Evolutionary conservation across 1,140 invertebrate species (phyloP), one percentile per base, ranked within the genome.

Genomic region (Lethocerus indicus): DNA sequence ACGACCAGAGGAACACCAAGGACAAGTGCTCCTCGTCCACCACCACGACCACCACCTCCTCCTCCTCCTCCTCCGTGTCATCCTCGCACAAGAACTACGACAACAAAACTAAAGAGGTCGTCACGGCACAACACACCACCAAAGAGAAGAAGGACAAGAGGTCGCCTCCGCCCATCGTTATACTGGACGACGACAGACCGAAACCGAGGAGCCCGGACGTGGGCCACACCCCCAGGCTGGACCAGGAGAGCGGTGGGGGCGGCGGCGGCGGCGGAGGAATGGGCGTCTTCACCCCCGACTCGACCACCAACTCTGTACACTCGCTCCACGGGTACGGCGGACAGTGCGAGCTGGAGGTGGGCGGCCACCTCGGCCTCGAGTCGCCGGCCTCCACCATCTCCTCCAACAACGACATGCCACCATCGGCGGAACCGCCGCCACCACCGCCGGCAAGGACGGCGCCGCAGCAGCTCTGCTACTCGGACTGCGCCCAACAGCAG

Each of bases 281-380:
- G 74, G 82, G 81, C 0, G 82, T 87, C 1, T 87, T 86, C 54
- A 86, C 83, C 0, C 81, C 83, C 0, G 83, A 88, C 59, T 85
- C 83, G 0, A 83, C 81, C 1, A 87, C 83, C 25, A 86, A 87
- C 59, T 87, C 84, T 0, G 83, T 86, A 4, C 81, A 85, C 54
- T 84, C 81, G 32, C 69, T 83, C 50, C 83, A 84, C 62, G 64
- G 67, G 6, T 88, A 85, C 58, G 74, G 75, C 0, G 20, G 23
- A 18, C 76, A 77, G 50, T 87, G 79, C 57, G 86, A 89, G 52
- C 65, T 90, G 44, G 86, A 88, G 63, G 84, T 87, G 0, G 76
- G 74, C 55, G 85, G 88, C 59, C 63, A 90, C 23, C 16, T 25
- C 4, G 83, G 81, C 3, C 65, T 91, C 45, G 86, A 90, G 59